These are phyloP conservation scores for Chloroceryle inda DNA, from an alignment of 2,797 vertebrate genomes.

Conservation along the genomic window DNA sequence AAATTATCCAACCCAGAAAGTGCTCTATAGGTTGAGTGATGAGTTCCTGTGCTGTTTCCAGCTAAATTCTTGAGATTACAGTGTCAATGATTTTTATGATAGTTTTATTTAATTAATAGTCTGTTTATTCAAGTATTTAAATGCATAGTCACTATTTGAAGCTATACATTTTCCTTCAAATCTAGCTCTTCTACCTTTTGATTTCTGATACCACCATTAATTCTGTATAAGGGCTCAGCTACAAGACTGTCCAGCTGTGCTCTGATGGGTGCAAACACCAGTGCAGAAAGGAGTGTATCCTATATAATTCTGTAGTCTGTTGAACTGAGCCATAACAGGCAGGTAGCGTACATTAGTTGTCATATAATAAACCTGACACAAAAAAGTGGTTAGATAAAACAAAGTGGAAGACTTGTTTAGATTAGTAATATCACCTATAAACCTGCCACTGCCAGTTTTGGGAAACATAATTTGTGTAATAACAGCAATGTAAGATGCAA, in stretches of 20 bases:
- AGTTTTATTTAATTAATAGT: background rate
- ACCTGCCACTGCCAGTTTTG: background rate
- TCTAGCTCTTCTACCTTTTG: background rate
- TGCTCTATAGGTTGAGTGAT: fast-evolving
- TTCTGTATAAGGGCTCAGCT: background rate
- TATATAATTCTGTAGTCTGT: background rate
- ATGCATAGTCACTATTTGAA: background rate
- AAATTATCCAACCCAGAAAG: background rate
- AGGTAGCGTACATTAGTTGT: background rate
- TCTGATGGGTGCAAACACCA: background rate
- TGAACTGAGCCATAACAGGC: background rate
- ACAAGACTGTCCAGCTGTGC: background rate
- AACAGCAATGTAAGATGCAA: conserved; percentile 1
- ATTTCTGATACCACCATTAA: background rate
- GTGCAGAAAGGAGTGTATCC: fast-evolving
- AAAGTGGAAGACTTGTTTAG: background rate
- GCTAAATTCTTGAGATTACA: background rate
- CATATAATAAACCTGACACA: background rate
- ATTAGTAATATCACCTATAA: background rate
- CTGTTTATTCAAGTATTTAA: background rate
- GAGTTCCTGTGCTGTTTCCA: background rate
- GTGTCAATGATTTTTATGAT: background rate
- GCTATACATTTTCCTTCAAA: background rate
- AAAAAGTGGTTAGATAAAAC: background rate
- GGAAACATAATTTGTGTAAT: conserved; percentile 11